Evolutionary conservation across 1,140 invertebrate species (phyloP).

Genomic region (Coenobita brevimanus): DNA sequence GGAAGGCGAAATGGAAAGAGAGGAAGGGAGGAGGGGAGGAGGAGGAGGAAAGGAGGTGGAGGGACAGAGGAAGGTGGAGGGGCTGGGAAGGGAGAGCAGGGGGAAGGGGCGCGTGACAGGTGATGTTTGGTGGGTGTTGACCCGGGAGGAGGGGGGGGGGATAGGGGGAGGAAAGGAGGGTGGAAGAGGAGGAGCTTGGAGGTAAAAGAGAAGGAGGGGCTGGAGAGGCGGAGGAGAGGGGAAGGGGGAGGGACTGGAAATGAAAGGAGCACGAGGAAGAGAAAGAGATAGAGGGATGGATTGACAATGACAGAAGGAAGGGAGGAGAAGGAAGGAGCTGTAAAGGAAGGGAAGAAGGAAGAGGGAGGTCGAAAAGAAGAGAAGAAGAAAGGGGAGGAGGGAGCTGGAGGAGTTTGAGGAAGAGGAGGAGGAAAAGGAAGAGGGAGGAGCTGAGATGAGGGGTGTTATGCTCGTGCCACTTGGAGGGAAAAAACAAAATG

Average conservation of each 20-base stretch:
- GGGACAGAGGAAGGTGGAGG: no score
- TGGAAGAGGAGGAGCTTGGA: not conserved
- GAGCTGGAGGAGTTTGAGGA: not conserved
- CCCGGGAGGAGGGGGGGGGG: no score
- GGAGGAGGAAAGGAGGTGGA: no score
- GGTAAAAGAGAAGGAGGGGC: not conserved
- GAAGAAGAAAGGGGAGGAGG: no score
- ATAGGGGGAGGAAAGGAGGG: not conserved
- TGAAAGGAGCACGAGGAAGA: not conserved
- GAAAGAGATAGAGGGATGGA: not conserved
- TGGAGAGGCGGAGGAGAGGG: not conserved
- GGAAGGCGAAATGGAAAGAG: not conserved
- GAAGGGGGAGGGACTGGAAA: not conserved
- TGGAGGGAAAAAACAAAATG: no score
- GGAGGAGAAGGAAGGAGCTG: not conserved
- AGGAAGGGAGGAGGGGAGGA: no score
- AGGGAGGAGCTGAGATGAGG: no score
- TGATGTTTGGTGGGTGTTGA: no score
- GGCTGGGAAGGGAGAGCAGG: not conserved
- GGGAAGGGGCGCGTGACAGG: no score
- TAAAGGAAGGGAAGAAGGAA: not conserved
- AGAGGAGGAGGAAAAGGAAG: not conserved
- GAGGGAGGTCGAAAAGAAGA: not conserved
- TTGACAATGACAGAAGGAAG: not conserved
- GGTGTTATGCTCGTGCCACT: no score